Evolutionary conservation across 37 sponge, comb jelly and placozoan genomes (phyloP), one percentile per base, ranked within the genome.

Genomic region (Eunapius fragilis): DNA sequence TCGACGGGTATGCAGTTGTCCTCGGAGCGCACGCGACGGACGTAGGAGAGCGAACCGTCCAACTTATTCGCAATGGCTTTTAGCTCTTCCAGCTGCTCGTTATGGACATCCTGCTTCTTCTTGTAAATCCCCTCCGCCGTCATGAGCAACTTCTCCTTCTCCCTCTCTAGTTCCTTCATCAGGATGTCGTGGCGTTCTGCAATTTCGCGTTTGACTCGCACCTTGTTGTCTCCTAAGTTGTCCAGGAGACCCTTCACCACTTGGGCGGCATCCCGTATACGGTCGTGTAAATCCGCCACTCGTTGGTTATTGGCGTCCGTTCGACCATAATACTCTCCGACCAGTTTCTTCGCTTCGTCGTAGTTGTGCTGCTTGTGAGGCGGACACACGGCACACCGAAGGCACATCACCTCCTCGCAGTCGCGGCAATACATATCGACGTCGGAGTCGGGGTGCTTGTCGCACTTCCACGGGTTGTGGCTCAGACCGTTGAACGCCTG

Each of bases 1-100:
- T 84, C 84, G 69, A 37, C 75, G 19, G 84, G 84, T 50, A 84
- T 84, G 75, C 82, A 58, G 58, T 58, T 58, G 58, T 58, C 82
- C 11, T 71, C 82, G 23, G 32, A 71, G 37, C 70, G 71, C 47
- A 71, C 36, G 71, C 71, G 71, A 37, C 35, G 32, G 49, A 36
- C 31, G 23, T 71, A 31, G 26, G 70, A 37, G 34, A 67, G 72
- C 23, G 82, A 71, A 70, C 38, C 72, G 33, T 71, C 26, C 24
- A 82, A 25, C 31, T 68, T 80, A 12, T 37, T n/a, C 36, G 25
- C 10, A 9, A 82, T 82, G 2, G 25, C 72, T 2, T 37, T 33
- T 10, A 82, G 72, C 31, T 82, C 82, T 1, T 38, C 24, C 10
- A 70, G 68, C 47, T 82, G 82, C 28, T 82, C 47, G 22, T 70